Base-by-base conservation (phyloP, 2,797 vertebrate species). In the Ciconia nigra region DNA sequence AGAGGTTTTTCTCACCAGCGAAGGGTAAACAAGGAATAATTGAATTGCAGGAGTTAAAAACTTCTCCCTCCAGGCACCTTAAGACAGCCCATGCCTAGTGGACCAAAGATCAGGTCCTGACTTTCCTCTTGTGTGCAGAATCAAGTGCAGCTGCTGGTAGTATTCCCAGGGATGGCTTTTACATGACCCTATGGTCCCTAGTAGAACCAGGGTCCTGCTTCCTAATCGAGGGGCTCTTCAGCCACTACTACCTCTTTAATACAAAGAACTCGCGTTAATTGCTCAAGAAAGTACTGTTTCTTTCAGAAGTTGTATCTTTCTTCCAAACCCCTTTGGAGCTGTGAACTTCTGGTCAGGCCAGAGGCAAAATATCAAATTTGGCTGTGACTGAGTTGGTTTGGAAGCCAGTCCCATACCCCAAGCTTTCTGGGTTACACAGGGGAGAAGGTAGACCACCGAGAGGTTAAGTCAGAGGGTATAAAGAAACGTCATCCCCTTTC, bases 381-480 rank as follows among this genome's bases (percentile, higher is more conserved):
- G 4, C 37, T 69, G n/a, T 46, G n/a, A 42, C 6, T 35, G 18
- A 47, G 31, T 10, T 21, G 15, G 24, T 58, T 67, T 63, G 28
- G 62, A 65, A 83, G 24, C 9, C 26, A 11, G 19, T 7, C 22
- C 26, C 22, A 25, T 33, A 19, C 29, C 6, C 25, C 29, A 33
- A 1, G 10, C 4, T 46, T n/a, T 51, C 33, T 47, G 21, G 29
- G 5, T 52, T n/a, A 21, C 0, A 0, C 2, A n/a, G 19, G 10
- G 33, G 8, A 57, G 25, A 66, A 52, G 10, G 17, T 20, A 6
- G 20, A 57, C 7, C 13, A 54, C n/a, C 1, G 3, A 49, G 33
- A 42, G 35, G 12, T n/a, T 63, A 41, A 72, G 55, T 66, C 18
- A 35, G 25, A 72, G 17, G 15, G 13, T 24, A 9, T 35, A 35